A percentile compares a stretch with the other conserved stretches of the same genome.
phyloP scores from a whole-genome alignment of 1,140 invertebrate genomes.

The Heliconius eleuchia region DNA sequence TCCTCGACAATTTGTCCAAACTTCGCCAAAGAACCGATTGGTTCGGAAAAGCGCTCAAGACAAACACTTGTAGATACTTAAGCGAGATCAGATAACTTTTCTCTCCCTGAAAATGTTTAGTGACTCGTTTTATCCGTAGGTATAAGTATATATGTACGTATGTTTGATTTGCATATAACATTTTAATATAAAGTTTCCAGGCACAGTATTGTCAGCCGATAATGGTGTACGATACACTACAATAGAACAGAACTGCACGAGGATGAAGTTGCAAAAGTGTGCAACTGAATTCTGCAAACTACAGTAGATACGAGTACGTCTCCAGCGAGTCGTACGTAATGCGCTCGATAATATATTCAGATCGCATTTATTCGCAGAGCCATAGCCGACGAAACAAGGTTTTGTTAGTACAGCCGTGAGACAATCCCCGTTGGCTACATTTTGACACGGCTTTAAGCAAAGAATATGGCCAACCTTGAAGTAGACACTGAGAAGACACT shows the following conservation, averaged over 20 bases:
- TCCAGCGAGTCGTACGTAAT: conserved; percentile 72
- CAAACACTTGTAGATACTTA: conserved; percentile 13
- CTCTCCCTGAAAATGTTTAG: background rate
- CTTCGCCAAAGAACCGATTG: conserved; percentile 7
- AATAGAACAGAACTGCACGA: conserved; percentile 44
- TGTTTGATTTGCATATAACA: conserved; percentile 8
- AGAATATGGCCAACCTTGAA: conserved; percentile 23
- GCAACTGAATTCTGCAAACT: conserved; percentile 63
- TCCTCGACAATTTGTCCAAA: conserved; percentile 37
- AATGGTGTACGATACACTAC: conserved; percentile 34
- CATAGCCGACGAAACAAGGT: conserved; percentile 70
- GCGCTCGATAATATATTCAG: conserved; percentile 74
- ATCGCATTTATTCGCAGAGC: conserved; percentile 71
- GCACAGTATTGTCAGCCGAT: conserved; percentile 26
- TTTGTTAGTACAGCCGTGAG: conserved; percentile 59
- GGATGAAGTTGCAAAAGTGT: conserved; percentile 66
- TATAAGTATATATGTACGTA: background rate
- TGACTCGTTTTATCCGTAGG: background rate
- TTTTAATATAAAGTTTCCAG: conserved; percentile 22
- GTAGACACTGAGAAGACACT: conserved; percentile 9
- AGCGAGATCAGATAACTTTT: conserved; percentile 15
- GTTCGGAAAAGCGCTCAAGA: conserved; percentile 6
- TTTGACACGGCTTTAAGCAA: conserved; percentile 53
- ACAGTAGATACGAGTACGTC: conserved; percentile 48
- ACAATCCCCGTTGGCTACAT: conserved; percentile 60